Conservation (phyloP, 2,888 invertebrate species). For the Pantelozetes paolii region DNA sequence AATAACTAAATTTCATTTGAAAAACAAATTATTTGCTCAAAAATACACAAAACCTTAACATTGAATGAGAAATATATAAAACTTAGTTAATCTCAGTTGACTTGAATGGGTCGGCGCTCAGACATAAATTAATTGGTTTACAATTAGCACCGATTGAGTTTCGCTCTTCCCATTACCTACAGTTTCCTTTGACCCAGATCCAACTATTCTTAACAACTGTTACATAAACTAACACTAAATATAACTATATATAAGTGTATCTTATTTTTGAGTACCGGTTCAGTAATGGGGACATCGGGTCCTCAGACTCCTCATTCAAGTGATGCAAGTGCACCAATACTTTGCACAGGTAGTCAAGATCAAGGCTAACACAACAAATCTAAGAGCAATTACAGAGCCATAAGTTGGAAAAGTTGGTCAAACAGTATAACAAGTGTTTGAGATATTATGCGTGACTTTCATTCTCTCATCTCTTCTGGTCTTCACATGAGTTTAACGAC, state of each 20-base stretch:
- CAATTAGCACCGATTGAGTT: constrained; percentile 28
- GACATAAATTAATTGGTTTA: constrained; percentile 5
- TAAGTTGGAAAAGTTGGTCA: constrained; percentile 13
- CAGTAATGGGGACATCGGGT: constrained; percentile 16
- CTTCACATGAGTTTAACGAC: constrained; percentile 25
- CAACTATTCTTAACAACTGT: background rate
- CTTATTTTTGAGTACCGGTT: constrained; percentile 8
- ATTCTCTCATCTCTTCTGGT: constrained; percentile 13
- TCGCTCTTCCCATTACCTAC: constrained; percentile 23
- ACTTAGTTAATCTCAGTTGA: background rate
- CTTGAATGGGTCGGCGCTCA: constrained; percentile 21
- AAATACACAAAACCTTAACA: background rate
- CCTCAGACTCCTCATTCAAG: background rate
- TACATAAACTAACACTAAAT: too few species aligned
- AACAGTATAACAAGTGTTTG: constrained; percentile 3
- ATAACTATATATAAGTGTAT: too few species aligned
- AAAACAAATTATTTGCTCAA: background rate
- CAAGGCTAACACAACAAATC: constrained; percentile 9
- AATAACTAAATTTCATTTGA: background rate
- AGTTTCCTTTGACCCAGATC: constrained; percentile 20
- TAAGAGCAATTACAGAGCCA: constrained; percentile 5
- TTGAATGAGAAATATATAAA: constrained; percentile 2
- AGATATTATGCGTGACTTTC: constrained; percentile 24
- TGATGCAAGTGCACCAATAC: background rate
- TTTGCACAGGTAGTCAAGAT: background rate